Base-by-base conservation (phyloP, 1,140 invertebrate genomes). In the Heliconius eleuchia region DNA sequence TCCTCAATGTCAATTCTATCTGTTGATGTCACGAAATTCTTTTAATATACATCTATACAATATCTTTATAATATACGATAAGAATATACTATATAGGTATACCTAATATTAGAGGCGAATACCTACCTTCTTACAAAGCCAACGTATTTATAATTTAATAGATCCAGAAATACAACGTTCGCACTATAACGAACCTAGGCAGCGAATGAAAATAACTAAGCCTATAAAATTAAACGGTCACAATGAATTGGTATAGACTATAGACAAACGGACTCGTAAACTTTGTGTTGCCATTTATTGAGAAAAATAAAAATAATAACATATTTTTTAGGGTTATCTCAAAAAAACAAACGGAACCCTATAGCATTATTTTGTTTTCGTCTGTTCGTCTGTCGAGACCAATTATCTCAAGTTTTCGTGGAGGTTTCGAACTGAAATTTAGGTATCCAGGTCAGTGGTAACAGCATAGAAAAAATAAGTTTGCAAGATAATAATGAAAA, bases 241-340 rank as follows among this genome's bases (percentile, higher is more conserved):
- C 70, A 70, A 39, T 73, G 42, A 66, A 78, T 81, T 74, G 42
- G 73, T 73, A 23, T 23, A 23, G 23, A 23, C 23, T 23, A 80
- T 66, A 72, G 71, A 77, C 80, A 74, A 74, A 72, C 77, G 46
- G 60, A 70, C 27, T 77, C 72, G 71, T 81, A 73, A 77, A 73
- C 9, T 27, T 66, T 30, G 18, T 30, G 60, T 16, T 66, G 27
- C 23, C 13, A 16, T 66, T 66, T 66, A 16, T 66, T 66, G 60
- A 66, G 60, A 30, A 66, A 66, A 66, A 66, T 6, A 27, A 27
- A 0, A 30, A 66, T 60, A n/a, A 60, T 23, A 23, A 23, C 23
- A 23, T 60, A 60, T 60, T 46, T 46, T 46, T 46, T 42, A 42
- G 39, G 39, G 39, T 11, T 42, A 42, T 42, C 39, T 42, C 39